These are phyloP conservation scores for Scolopax mira DNA, from an alignment of 2,113 vertebrate genomes.

Conservation along the genomic window DNA sequence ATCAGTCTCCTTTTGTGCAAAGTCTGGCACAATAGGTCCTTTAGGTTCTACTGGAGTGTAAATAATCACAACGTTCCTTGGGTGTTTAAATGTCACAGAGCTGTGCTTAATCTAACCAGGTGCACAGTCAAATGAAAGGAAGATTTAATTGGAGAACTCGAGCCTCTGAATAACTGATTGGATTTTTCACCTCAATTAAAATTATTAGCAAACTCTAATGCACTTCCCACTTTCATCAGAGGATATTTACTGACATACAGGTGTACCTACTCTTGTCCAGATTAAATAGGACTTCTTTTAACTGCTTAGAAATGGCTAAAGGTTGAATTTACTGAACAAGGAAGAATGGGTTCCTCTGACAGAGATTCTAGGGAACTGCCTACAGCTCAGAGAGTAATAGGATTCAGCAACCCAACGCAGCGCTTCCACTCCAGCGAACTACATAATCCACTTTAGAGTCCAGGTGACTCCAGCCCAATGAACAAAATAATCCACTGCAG, in stretches of 20 bases:
- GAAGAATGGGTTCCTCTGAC: background rate
- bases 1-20: background rate
- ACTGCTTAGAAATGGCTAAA: background rate
- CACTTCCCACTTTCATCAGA: background rate
- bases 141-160: background rate
- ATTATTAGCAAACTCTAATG: background rate
- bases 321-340: background rate
- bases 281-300: background rate
- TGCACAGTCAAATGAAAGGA: background rate
- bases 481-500: constrained; percentile 40
- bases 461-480: background rate
- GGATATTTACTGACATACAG: background rate
- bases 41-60: background rate
- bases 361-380: background rate
- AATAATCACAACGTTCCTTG: background rate
- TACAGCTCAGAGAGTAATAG: background rate
- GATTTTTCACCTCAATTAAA: constrained; percentile 33
- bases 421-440: background rate
- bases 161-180: background rate
- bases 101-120: background rate
- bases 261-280: background rate
- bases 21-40: background rate
- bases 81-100: background rate
- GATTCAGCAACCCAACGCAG: background rate
- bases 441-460: constrained; percentile 34